These are phyloP conservation scores for Plutella xylostella DNA, from an alignment of 2,888 invertebrate genomes.

Conservation along the genomic window DNA sequence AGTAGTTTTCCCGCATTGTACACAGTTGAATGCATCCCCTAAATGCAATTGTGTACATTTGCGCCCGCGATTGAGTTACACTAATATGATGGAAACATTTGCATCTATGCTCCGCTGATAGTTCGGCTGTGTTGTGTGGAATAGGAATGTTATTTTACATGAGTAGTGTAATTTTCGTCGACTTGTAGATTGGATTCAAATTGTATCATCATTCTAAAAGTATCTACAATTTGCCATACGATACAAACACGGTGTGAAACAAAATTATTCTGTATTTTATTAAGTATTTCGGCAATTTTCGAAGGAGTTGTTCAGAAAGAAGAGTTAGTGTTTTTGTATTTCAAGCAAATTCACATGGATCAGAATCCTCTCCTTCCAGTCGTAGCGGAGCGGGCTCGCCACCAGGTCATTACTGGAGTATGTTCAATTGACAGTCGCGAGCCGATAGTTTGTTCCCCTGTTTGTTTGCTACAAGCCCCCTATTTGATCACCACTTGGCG, in stretches of 20 bases:
- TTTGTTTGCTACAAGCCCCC: constrained; percentile 31
- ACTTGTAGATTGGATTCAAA: no score
- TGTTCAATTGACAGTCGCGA: constrained; percentile 41
- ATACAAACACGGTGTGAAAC: no score
- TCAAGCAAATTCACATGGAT: no score
- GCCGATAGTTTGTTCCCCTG: constrained; percentile 24
- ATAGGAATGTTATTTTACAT: constrained; percentile 10
- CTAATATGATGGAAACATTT: constrained; percentile 56
- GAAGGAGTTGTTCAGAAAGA: no score
- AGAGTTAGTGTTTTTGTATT: no score
- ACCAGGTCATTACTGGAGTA: constrained; percentile 38
- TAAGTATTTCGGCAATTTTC: no score
- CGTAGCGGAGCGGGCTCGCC: background rate
- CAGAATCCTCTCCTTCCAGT: no score
- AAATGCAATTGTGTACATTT: constrained; percentile 66
- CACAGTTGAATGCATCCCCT: constrained; percentile 49
- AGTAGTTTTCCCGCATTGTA: constrained; percentile 42
- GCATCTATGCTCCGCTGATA: constrained; percentile 30
- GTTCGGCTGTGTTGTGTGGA: constrained; percentile 20
- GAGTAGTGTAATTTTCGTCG: no score
- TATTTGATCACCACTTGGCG: constrained; percentile 64
- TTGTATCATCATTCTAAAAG: no score
- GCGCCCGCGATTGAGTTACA: constrained; percentile 61
- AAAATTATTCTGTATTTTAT: no score
- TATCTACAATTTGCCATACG: no score